A percentile compares a stretch with the other conserved stretches of the same genome.
Conservation (phyloP, 2,797 vertebrate species). For the Caiman crocodilus region DNA sequence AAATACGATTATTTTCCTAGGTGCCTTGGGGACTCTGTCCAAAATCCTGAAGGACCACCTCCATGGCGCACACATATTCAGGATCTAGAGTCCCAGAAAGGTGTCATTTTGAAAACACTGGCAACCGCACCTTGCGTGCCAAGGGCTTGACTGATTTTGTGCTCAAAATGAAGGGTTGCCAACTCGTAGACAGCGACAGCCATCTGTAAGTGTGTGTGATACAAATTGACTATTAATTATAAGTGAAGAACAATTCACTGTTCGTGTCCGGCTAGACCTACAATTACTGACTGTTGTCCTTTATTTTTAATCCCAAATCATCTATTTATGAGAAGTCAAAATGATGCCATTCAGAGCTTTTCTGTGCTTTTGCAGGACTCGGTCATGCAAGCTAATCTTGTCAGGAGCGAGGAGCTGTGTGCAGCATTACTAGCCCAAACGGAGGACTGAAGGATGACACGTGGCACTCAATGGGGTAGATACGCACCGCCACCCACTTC, state of each 20-base stretch:
- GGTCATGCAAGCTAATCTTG: neutral
- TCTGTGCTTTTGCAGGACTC: neutral
- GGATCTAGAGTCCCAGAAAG: too few species aligned
- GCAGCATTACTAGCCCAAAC: neutral
- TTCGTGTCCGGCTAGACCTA: neutral
- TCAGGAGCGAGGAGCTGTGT: neutral
- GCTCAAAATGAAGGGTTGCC: neutral
- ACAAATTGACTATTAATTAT: neutral
- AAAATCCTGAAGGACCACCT: too few species aligned
- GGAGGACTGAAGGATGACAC: neutral
- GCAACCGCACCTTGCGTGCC: too few species aligned
- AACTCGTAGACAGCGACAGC: neutral
- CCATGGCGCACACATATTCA: too few species aligned
- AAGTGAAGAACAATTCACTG: neutral
- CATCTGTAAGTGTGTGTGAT: neutral
- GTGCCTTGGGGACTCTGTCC: too few species aligned
- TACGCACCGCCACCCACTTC: neutral
- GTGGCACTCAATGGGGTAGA: neutral
- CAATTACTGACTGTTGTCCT: neutral
- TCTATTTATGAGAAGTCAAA: neutral
- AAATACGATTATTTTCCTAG: too few species aligned
- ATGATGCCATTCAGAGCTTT: neutral
- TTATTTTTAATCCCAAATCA: neutral
- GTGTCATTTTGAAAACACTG: too few species aligned
- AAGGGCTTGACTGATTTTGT: too few species aligned